phyloP scores from a whole-genome alignment of 2,888 invertebrate genomes.

The Athalia cordata region DNA sequence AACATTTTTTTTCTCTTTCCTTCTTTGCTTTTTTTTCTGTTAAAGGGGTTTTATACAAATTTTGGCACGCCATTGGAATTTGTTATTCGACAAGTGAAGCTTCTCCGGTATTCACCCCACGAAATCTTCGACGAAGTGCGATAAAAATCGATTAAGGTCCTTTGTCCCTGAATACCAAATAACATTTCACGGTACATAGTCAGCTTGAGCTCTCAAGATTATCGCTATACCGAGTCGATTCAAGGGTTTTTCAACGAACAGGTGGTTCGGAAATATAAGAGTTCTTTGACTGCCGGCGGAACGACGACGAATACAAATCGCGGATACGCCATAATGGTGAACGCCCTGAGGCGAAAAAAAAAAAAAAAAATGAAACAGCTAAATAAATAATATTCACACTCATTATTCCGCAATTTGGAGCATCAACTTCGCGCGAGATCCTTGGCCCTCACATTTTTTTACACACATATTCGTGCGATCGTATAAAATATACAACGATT shows the following conservation, averaged over 20 bases:
- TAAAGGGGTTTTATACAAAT: conserved; percentile 3
- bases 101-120: conserved; percentile 11
- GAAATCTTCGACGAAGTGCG: conserved; percentile 37
- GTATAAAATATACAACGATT: conserved; percentile 25
- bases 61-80: conserved; percentile 6
- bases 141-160: conserved; percentile 37
- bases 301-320: conserved; percentile 58
- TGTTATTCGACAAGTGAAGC: conserved; percentile 23
- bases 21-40: neutral
- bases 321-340: conserved; percentile 34
- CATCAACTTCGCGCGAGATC: neutral
- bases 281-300: conserved; percentile 47
- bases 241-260: conserved; percentile 31
- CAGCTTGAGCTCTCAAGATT: neutral
- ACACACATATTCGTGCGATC: neutral
- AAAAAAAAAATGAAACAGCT: neutral
- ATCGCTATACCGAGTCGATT: neutral
- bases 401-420: conserved; percentile 44
- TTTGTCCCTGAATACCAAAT: conserved; percentile 38
- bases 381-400: conserved; percentile 52
- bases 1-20: neutral
- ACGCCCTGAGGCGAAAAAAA: conserved; percentile 19
- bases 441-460: neutral
- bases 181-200: conserved; percentile 29
- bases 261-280: conserved; percentile 15